Conservation (phyloP, 2,113 vertebrate genomes). For the Plotosus lineatus region DNA sequence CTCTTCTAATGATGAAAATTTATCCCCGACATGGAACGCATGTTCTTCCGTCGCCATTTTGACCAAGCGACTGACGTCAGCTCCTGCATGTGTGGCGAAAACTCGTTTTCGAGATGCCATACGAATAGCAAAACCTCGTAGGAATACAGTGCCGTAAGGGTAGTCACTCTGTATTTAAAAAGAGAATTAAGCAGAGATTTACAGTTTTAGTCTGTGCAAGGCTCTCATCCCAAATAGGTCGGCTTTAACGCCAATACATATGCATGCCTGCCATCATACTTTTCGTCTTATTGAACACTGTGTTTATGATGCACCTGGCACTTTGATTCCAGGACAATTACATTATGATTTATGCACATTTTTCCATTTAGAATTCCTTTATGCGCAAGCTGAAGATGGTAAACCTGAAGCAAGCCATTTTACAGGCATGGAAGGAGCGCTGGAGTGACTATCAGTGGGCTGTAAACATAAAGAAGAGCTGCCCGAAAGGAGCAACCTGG, state of each 20-base stretch:
- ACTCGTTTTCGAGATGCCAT: no score
- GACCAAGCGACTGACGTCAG: no score
- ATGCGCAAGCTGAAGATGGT: constrained; percentile 87
- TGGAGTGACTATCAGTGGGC: constrained; percentile 98
- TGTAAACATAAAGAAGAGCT: constrained; percentile 95
- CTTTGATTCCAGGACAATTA: neutral
- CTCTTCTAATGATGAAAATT: no score
- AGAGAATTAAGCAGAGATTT: no score
- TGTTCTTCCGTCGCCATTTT: no score
- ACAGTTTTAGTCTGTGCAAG: no score
- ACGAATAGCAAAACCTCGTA: no score
- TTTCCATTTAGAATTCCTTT: neutral
- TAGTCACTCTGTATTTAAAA: no score
- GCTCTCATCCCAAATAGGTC: neutral
- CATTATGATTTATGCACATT: no score
- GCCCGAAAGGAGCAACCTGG: constrained; percentile 93
- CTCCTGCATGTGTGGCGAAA: no score
- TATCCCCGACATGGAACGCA: no score
- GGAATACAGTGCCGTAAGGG: no score
- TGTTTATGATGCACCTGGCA: neutral
- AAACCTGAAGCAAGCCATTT: constrained; percentile 93
- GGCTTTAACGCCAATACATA: neutral
- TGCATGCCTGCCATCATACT: neutral
- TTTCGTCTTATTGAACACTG: neutral
- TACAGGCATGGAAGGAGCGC: constrained; percentile 96